Conservation (phyloP, 2,888 invertebrate genomes). For the Ametastegia equiseti region DNA sequence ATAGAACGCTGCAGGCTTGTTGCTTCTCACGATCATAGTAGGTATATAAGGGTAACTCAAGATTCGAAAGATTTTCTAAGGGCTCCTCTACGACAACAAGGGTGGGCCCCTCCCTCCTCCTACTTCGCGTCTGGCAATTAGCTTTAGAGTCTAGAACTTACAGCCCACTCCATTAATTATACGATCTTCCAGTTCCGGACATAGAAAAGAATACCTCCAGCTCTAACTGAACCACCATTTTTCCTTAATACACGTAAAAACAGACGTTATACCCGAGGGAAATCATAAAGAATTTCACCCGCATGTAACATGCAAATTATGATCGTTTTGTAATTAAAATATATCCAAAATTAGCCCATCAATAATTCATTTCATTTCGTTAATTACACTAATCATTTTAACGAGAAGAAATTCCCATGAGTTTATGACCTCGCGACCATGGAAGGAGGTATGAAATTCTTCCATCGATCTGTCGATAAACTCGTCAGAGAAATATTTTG, state of each 20-base stretch:
- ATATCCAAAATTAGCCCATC: background rate
- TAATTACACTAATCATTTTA: too few species aligned
- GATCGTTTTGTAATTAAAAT: background rate
- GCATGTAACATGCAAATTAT: background rate
- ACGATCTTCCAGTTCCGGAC: background rate
- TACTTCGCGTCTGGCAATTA: slow-evolving; percentile 39
- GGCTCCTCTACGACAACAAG: slow-evolving; percentile 10
- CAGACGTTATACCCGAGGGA: background rate
- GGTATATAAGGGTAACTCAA: slow-evolving; percentile 13
- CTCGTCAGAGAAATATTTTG: background rate
- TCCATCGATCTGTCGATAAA: too few species aligned
- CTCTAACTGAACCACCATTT: background rate
- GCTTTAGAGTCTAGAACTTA: slow-evolving; percentile 16
- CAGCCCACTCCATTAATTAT: slow-evolving; percentile 34
- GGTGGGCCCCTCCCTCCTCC: slow-evolving; percentile 3
- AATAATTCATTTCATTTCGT: too few species aligned
- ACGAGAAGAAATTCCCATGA: too few species aligned
- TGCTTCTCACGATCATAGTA: slow-evolving; percentile 30
- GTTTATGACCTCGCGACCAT: too few species aligned
- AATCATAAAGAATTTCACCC: background rate
- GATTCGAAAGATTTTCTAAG: slow-evolving; percentile 30
- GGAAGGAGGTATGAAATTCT: too few species aligned
- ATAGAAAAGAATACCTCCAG: background rate
- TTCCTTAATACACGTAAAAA: background rate
- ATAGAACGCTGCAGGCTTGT: slow-evolving; percentile 21